Base-by-base conservation (phyloP, 2,888 invertebrate species). In the Synergus laeviventris region DNA sequence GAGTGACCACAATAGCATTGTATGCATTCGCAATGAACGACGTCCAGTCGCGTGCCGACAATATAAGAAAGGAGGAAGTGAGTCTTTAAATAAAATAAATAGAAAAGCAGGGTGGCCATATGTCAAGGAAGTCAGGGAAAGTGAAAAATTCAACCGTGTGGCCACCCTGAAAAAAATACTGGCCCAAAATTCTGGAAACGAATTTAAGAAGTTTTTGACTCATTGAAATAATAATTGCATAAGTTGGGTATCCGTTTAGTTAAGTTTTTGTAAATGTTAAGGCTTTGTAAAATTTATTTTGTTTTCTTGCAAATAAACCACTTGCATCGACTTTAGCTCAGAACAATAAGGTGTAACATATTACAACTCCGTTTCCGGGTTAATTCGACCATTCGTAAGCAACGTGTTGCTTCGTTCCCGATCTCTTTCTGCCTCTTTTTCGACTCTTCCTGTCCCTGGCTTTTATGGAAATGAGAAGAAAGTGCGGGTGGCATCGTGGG, bases 381-480 rank as follows among this genome's bases (percentile, higher is more conserved):
- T 87, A 87, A 89, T 87, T 81, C 81, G 83, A 84, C 83, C 79
- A 84, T 88, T 88, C 83, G 85, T 87, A 88, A 84, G 84, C 87
- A 82, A 81, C 81, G 82, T 82, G 85, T 79, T 81, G 82, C 83
- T 82, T 78, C 76, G 81, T 42, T 61, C 64, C 74, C 81, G 64
- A 81, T 66, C 78, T 77, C 81, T 80, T 78, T 82, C 76, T 82
- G 83, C 80, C 83, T 84, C 84, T 85, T 86, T 73, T 81, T 79
- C 78, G 12, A 31, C 24, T 70, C 31, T 70, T 70, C 31, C 70
- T 70, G 49, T 49, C 70, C 31, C 66, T 45, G 16, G 45, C 39
- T 24, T 70, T 70, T 70, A 70, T 70, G 70, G 42, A 70, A 70
- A 70, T 70, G 42, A n/a, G 49, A 24, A 66, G 42, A 39, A 42